Evolutionary conservation across 2,113 vertebrate genomes (phyloP), one percentile per base, ranked within the genome.

Genomic region (Eubucco bourcierii): DNA sequence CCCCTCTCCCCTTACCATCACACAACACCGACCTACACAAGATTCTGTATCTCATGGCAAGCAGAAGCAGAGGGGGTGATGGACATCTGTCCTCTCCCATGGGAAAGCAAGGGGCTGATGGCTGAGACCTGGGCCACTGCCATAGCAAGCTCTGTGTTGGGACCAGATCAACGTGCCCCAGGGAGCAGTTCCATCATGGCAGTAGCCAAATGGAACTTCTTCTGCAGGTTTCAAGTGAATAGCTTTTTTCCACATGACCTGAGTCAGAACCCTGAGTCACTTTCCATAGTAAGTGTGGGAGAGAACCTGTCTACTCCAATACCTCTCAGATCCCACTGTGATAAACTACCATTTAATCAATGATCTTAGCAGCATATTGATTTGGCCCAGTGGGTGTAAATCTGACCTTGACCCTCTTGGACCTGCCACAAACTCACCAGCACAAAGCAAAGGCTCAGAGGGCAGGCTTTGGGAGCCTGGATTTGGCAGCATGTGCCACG

Each of bases 361-460:
- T 71, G 75, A 84, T 78, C 59, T 88, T 74, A 71, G 41, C 79
- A 71, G 52, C 25, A 10, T 70, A 80, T 78, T 67, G 88, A 90
- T 80, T 86, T 64, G 31, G 10, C 37, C 61, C 76, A 41, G 31
- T 71, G 85, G 76, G 80, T 91, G 65, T 44, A 63, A 90, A 90
- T 71, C 47, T 91, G 88, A 91, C 88, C 84, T 87, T 90, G 65
- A 64, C 72, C 72, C 28, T 87, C 52, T 80, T 80, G 70, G 77
- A 77, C 41, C 33, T 52, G 31, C 52, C 72, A 53, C 56, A 87
- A 27, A 67, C 88, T 77, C 60, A 80, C 47, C 55, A 73, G 58
- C 65, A 23, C 15, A 55, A 75, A 68, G 68, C 34, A 23, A 31
- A 50, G 31, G 15, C 56, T 74, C 46, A 0, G 6, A 71, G 64